Conservation (phyloP, 2,113 vertebrate species). For the Bubo scandiacus region DNA sequence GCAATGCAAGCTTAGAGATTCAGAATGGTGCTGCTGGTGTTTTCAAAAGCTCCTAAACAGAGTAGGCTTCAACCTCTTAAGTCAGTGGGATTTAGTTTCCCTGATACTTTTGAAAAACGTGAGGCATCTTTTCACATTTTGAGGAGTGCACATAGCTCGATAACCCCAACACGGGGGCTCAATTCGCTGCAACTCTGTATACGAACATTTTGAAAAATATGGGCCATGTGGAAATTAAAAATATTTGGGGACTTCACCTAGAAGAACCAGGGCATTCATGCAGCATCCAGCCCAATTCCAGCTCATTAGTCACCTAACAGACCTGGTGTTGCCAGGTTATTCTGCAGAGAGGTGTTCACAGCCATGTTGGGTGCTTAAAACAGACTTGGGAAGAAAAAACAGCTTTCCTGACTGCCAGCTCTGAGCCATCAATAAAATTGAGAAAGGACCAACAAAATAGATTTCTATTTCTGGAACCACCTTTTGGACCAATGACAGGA, state of each 20-base stretch:
- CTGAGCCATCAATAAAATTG: neutral
- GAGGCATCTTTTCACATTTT: neutral
- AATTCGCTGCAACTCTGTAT: neutral
- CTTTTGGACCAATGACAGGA: neutral
- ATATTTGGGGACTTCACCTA: neutral
- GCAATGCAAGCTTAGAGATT: neutral
- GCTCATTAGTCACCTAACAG: neutral
- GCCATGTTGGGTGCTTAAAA: neutral
- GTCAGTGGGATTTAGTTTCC: neutral
- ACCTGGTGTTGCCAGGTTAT: rapidly evolving
- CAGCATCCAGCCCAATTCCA: neutral
- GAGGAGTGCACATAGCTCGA: neutral
- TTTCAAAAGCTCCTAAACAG: neutral
- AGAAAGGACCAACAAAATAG: neutral
- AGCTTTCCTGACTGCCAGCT: neutral
- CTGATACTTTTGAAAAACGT: neutral
- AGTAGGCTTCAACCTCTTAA: neutral
- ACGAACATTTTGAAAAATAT: neutral
- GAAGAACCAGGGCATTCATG: neutral
- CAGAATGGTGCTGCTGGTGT: neutral
- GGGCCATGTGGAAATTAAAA: neutral
- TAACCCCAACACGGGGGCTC: neutral
- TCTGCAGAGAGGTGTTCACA: neutral
- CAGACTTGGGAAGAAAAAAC: neutral
- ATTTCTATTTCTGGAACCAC: neutral